Evolutionary conservation across 2,113 vertebrate species (phyloP).

Genomic region (Balaeniceps rex): DNA sequence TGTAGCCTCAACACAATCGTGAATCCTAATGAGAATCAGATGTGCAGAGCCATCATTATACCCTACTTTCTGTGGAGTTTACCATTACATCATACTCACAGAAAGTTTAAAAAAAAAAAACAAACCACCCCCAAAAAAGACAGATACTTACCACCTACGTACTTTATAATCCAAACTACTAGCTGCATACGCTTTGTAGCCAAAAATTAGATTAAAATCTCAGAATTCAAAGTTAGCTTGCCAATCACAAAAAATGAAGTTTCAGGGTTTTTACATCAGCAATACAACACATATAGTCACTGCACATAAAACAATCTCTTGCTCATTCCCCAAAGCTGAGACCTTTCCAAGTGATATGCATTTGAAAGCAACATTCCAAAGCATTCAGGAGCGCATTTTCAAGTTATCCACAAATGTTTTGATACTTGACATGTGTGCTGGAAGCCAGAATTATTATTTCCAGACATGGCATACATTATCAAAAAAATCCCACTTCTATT

Average conservation of each 20-base stretch:
- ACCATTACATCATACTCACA: neutral
- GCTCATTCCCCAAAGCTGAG: neutral
- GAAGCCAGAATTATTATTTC: neutral
- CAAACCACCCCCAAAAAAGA: neutral
- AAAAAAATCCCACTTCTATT: neutral
- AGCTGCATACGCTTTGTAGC: neutral
- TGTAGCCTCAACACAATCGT: constrained; percentile 19
- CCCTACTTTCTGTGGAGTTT: neutral
- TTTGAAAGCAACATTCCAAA: neutral
- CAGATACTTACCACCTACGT: neutral
- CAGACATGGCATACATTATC: fast-evolving
- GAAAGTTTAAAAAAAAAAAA: neutral
- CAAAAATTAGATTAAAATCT: neutral
- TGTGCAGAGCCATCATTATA: constrained; percentile 35
- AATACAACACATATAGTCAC: neutral
- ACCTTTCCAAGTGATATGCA: neutral
- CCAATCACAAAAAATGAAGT: neutral
- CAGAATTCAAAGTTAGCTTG: neutral
- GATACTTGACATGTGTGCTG: neutral
- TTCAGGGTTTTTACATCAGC: neutral
- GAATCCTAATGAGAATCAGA: constrained; percentile 38
- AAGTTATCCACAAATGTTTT: neutral
- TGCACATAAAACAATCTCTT: neutral
- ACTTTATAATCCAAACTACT: neutral
- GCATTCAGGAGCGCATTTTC: neutral